phyloP scores from a whole-genome alignment of 2,888 invertebrate genomes.

The Resseliella maxima region DNA sequence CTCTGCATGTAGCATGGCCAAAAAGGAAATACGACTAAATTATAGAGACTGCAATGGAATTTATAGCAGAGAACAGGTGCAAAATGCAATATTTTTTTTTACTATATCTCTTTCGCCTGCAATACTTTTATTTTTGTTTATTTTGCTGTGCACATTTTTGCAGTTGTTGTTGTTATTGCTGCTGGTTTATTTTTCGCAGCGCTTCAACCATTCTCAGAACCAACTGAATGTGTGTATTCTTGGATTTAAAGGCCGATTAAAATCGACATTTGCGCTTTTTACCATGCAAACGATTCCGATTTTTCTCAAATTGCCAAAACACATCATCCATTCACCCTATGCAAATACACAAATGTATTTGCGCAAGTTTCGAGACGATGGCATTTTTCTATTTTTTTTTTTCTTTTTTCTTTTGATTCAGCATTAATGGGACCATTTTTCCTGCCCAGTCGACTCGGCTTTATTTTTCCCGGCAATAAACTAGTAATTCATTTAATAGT shows the following conservation, averaged over 20 bases:
- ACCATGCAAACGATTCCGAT: background rate
- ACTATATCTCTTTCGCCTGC: background rate
- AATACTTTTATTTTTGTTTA: background rate
- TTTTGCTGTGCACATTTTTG: background rate
- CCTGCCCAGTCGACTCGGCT: background rate
- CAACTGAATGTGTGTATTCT: background rate
- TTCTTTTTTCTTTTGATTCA: background rate
- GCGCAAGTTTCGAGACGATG: too few relatives aligned
- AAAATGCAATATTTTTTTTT: slow-evolving; percentile 13
- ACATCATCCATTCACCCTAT: too few relatives aligned
- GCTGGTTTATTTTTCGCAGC: background rate
- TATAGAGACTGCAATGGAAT: slow-evolving; percentile 4
- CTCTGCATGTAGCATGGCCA: background rate
- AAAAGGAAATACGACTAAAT: background rate
- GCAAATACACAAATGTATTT: too few relatives aligned
- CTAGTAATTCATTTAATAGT: slow-evolving; percentile 48
- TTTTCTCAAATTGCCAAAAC: background rate
- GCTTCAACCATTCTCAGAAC: background rate
- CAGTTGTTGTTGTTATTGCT: background rate
- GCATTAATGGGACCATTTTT: background rate
- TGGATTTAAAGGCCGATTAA: slow-evolving; percentile 11
- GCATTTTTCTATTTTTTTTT: background rate
- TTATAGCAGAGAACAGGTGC: slow-evolving; percentile 8
- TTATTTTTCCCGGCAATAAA: background rate
- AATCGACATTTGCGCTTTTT: slow-evolving; percentile 35